Conservation (phyloP, 2,113 vertebrate species). For the Syrrhaptes paradoxus region DNA sequence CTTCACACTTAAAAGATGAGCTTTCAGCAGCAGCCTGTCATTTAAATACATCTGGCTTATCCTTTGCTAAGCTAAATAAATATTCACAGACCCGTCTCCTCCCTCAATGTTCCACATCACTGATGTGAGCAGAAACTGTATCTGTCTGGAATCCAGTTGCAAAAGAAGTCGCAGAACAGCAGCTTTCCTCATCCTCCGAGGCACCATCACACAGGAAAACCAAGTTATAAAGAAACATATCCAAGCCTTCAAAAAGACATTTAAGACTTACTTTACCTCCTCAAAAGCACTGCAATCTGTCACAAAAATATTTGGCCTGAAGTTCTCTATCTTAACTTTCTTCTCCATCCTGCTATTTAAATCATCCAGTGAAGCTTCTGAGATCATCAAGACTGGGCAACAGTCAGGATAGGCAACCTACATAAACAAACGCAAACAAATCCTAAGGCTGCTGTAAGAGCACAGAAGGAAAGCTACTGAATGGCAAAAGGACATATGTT, state of each 20-base stretch:
- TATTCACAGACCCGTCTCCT: background rate
- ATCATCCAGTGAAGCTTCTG: conserved; percentile 86
- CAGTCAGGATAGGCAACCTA: conserved; percentile 88
- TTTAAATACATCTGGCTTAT: background rate
- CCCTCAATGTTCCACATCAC: background rate
- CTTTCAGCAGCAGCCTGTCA: background rate
- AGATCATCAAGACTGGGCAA: conserved; percentile 84
- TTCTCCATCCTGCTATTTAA: conserved; percentile 82
- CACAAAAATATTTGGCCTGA: conserved; percentile 89
- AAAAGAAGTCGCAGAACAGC: background rate
- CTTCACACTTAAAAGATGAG: background rate
- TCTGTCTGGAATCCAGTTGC: background rate
- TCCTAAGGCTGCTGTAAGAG: background rate
- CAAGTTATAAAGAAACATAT: background rate
- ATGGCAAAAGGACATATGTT: background rate
- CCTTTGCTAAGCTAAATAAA: background rate
- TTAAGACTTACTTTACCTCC: conserved; percentile 80
- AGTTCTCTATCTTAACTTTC: conserved; percentile 79
- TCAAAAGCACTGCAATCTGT: conserved; percentile 83
- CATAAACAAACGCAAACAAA: background rate
- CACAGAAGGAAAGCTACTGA: background rate
- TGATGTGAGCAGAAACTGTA: background rate
- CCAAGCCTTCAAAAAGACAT: background rate
- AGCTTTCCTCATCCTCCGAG: background rate
- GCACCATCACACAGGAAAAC: background rate